A percentile compares a stretch with the other conserved stretches of the same genome.
Conservation (phyloP, 2,888 invertebrate species). For the Pyrrhia umbra region DNA sequence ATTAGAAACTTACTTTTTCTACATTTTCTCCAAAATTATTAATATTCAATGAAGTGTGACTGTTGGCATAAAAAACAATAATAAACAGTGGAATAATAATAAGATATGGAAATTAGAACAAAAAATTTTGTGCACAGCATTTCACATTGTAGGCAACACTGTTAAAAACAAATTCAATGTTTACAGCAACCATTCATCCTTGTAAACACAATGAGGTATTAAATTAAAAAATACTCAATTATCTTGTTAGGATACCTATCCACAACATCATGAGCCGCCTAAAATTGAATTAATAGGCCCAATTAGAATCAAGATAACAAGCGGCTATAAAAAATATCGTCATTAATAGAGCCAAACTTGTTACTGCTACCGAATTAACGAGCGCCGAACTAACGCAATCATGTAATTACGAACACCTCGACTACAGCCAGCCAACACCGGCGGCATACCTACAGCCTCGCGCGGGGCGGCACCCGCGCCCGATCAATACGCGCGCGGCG, state of each 20-base stretch:
- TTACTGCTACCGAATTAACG: conserved; percentile 87
- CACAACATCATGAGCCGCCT: conserved; percentile 57
- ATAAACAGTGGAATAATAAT: no score
- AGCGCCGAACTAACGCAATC: conserved; percentile 79
- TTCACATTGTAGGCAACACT: not conserved
- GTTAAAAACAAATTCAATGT: not conserved
- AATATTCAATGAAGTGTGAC: no score
- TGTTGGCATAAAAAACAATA: no score
- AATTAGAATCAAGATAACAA: conserved; percentile 78
- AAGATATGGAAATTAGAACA: no score
- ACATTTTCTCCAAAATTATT: no score
- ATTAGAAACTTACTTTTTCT: no score
- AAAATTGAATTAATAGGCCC: conserved; percentile 69
- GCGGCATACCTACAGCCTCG: conserved; percentile 79
- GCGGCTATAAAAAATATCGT: conserved; percentile 78
- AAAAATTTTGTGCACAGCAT: not conserved
- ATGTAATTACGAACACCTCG: conserved; percentile 83
- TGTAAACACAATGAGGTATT: conserved; percentile 19
- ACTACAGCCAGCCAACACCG: conserved; percentile 53
- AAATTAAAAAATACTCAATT: conserved; percentile 44
- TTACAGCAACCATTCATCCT: conserved; percentile 1
- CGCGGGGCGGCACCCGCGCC: conserved; percentile 69
- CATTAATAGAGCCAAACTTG: conserved; percentile 85
- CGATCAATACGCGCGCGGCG: conserved; percentile 80
- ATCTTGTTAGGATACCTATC: conserved; percentile 54